These are phyloP conservation scores for Micrastur ruficollis DNA, from an alignment of 2,797 vertebrate species.

Conservation along the genomic window DNA sequence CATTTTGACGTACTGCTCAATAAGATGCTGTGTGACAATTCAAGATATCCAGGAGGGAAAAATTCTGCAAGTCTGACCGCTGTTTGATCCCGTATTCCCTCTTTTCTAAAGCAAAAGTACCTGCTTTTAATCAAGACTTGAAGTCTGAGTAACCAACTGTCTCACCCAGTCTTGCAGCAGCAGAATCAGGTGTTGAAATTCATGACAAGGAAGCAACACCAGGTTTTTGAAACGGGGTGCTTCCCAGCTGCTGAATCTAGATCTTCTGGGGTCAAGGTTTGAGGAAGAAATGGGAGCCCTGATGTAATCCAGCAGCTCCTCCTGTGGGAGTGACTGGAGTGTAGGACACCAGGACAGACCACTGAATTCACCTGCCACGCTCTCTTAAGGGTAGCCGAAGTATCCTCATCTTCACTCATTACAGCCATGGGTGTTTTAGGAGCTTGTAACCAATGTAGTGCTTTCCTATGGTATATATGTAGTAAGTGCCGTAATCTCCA, in stretches of 20 bases:
- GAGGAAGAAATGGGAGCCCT: not conserved
- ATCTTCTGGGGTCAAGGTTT: too few species aligned
- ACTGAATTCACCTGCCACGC: not conserved
- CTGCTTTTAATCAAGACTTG: not conserved
- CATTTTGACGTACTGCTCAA: not conserved
- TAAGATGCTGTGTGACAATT: not conserved
- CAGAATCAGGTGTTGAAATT: not conserved
- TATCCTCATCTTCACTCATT: not conserved
- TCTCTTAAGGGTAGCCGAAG: not conserved
- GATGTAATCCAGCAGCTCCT: not conserved
- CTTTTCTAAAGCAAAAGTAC: not conserved
- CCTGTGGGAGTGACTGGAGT: not conserved
- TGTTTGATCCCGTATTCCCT: not conserved
- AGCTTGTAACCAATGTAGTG: not conserved
- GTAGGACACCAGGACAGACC: not conserved
- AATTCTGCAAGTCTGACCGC: not conserved
- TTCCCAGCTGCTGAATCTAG: not conserved
- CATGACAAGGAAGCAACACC: not conserved
- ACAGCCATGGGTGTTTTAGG: fast-evolving
- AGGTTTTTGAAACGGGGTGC: not conserved
- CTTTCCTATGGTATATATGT: fast-evolving
- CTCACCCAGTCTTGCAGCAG: not conserved
- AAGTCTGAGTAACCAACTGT: not conserved
- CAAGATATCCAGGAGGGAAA: not conserved
- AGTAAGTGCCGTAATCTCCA: not conserved